Evolutionary conservation across 2,888 invertebrate genomes (phyloP), one percentile per base, ranked within the genome.

Genomic region (Idaea straminata): DNA sequence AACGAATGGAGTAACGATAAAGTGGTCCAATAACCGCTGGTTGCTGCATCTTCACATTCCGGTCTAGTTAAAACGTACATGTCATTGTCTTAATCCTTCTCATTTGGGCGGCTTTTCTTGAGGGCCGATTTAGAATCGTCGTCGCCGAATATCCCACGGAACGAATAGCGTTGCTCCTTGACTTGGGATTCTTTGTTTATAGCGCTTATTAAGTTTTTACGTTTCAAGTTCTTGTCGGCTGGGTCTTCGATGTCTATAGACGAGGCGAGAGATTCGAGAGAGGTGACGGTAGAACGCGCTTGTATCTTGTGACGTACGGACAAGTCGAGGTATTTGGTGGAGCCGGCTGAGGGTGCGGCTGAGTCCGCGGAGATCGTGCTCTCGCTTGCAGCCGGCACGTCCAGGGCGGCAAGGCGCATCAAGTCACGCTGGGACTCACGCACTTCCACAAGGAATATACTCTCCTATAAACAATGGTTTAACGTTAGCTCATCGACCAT

Each of bases 361-460:
- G 84, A 59, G 36, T 62, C 71, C 35, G 70, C 60, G 1, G 77
- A 67, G 6, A 7, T 47, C n/a, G n/a, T 5, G 59, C 59, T 10
- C 34, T 4, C 59, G 59, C 59, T 34, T 10, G 69, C n/a, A 35
- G 36, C 10, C 35, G 72, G 65, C 35, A 81, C 82, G 10, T 88
- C 87, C 38, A 83, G 68, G 15, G 85, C 86, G 5, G 88, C 83
- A 66, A 80, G 76, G 62, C 81, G 83, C 81, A 95, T 93, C 59
- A 95, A 76, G 25, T 94, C 94, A 69, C 95, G 94, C 79, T 96
- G 96, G 68, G 95, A 95, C 80, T 96, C 96, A 73, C 96, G 95
- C 35, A 96, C 96, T 86, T 96, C 96, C 74, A 97, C 88, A 81
- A 96, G 88, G 86, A 97, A 97, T 80, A 97, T 96, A 83, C 96